Conservation (phyloP, 2,888 invertebrate genomes). For the Carpatolechia fugitivella region DNA sequence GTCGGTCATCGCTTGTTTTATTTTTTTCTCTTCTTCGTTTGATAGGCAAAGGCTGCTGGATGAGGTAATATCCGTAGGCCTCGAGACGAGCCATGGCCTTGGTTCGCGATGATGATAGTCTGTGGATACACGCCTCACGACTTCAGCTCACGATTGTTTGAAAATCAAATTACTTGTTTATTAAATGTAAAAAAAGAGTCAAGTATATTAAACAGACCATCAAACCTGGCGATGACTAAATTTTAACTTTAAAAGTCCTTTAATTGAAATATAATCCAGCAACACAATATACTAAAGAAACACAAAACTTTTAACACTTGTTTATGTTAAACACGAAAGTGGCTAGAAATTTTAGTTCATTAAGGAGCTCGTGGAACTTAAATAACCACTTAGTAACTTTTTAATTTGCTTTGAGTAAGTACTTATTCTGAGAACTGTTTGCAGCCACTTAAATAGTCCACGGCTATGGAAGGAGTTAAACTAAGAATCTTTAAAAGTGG, state of each 20-base stretch:
- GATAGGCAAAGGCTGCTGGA: constrained; percentile 22
- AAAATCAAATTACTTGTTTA: too few species aligned
- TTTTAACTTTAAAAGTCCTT: too few species aligned
- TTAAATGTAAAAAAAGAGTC: too few species aligned
- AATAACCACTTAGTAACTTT: constrained; percentile 6
- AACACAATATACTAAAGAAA: background rate
- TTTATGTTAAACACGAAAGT: background rate
- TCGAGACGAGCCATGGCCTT: constrained; percentile 36
- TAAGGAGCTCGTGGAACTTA: constrained; percentile 1
- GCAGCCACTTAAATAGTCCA: background rate
- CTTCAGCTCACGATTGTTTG: background rate
- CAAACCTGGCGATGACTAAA: background rate
- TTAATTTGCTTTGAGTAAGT: constrained; percentile 5
- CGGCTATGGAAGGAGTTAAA: background rate
- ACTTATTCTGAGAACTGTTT: constrained; percentile 10
- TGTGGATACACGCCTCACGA: constrained; percentile 38
- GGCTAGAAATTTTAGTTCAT: constrained; percentile 1
- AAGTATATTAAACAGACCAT: too few species aligned
- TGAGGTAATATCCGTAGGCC: constrained; percentile 5
- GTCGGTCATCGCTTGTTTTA: background rate
- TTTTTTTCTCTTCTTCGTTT: constrained; percentile 15
- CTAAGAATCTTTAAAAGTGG: background rate
- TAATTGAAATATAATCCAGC: background rate
- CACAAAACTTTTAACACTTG: background rate
- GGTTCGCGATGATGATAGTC: constrained; percentile 21